phyloP scores from a whole-genome alignment of 2,888 invertebrate species.

The Petrophora chlorosata region DNA sequence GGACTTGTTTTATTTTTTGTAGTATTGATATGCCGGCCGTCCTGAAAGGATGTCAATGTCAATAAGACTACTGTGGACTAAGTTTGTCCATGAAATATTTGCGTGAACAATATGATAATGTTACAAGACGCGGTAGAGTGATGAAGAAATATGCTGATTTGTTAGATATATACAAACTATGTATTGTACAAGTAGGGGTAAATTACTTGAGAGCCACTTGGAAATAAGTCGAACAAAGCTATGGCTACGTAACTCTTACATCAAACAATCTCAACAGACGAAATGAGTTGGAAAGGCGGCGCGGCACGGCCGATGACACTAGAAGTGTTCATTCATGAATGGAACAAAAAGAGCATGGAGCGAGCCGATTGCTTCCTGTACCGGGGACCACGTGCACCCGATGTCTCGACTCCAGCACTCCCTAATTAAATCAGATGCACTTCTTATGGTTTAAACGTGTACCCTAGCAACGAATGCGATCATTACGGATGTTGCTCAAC shows the following conservation, averaged over 20 bases:
- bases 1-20: background rate
- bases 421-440: conserved; percentile 52
- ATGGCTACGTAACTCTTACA: conserved; percentile 11
- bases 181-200: too few relatives aligned
- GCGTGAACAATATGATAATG: too few relatives aligned
- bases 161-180: too few relatives aligned
- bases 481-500: conserved; percentile 15
- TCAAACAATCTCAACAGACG: conserved; percentile 15
- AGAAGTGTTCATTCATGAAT: conserved; percentile 53
- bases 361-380: conserved; percentile 66
- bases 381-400: conserved; percentile 48
- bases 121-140: too few relatives aligned
- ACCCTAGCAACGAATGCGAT: conserved; percentile 5
- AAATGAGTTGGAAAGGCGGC: conserved; percentile 36
- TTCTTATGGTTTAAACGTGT: conserved; percentile 40
- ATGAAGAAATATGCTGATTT: too few relatives aligned
- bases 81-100: too few relatives aligned
- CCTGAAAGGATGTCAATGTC: too few relatives aligned
- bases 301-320: conserved; percentile 60
- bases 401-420: conserved; percentile 40
- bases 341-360: conserved; percentile 59
- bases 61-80: too few relatives aligned
- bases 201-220: too few relatives aligned
- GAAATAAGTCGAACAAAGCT: background rate
- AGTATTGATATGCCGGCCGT: background rate